Percentiles rank a stretch among this genome's conserved stretches.
These are phyloP conservation scores for Octodonta nipae DNA, from an alignment of 2,888 invertebrate genomes.

Conservation along the genomic window DNA sequence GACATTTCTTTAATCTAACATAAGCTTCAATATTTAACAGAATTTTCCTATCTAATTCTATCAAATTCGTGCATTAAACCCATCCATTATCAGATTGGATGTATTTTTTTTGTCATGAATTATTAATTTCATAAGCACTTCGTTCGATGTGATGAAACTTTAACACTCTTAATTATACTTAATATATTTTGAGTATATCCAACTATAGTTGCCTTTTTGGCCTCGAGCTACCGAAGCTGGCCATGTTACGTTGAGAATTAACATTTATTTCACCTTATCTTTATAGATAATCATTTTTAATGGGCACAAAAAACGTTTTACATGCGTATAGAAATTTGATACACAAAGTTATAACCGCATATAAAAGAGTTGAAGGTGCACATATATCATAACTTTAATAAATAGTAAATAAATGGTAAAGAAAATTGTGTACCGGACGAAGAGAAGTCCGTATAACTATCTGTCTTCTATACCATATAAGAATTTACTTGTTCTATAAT, in stretches of 20 bases:
- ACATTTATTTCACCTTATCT: slow-evolving; percentile 9
- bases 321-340: slow-evolving; percentile 11
- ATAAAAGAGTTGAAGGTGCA: slow-evolving; percentile 6
- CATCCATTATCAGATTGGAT: no score
- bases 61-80: no score
- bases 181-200: slow-evolving; percentile 7
- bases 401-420: slow-evolving; percentile 11
- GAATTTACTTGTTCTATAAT: slow-evolving; percentile 13
- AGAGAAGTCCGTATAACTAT: slow-evolving; percentile 9
- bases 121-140: not conserved
- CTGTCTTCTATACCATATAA: slow-evolving; percentile 17
- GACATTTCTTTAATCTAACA: no score
- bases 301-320: slow-evolving; percentile 9
- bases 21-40: no score
- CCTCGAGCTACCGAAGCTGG: not conserved
- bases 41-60: no score
- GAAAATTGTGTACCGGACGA: slow-evolving; percentile 12
- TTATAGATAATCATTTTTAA: slow-evolving; percentile 9
- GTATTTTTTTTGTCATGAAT: no score
- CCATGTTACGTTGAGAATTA: not conserved
- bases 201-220: not conserved
- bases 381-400: slow-evolving; percentile 11
- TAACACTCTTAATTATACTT: slow-evolving; percentile 10
- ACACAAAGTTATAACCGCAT: slow-evolving; percentile 7
- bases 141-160: slow-evolving; percentile 9